Percentiles rank a stretch among this genome's conserved stretches.
Conservation (phyloP, 2,797 vertebrate genomes). For the Acipenser oxyrinchus region DNA sequence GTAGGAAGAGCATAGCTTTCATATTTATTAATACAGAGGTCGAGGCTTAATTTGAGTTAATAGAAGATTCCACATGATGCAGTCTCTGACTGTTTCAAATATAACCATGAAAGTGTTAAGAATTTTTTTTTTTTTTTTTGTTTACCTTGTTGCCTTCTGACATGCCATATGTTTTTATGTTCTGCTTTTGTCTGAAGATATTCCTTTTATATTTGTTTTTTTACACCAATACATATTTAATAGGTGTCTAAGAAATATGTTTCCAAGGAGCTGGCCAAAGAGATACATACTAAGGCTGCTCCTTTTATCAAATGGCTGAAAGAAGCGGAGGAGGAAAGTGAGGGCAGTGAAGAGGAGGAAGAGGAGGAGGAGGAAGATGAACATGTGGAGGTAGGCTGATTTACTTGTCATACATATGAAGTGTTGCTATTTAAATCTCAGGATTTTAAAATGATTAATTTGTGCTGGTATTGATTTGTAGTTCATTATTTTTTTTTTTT, state of each 20-base stretch:
- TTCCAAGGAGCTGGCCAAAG: slow-evolving; percentile 96
- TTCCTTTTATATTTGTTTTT: too few species aligned
- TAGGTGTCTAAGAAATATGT: slow-evolving; percentile 96
- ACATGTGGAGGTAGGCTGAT: slow-evolving; percentile 47
- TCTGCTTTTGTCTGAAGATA: too few species aligned
- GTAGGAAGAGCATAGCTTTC: too few species aligned
- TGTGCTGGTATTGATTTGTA: neutral
- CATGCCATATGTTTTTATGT: too few species aligned
- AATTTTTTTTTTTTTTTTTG: too few species aligned
- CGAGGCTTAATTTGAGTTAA: too few species aligned
- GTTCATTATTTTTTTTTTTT: neutral
- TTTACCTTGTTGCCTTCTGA: too few species aligned
- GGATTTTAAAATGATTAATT: neutral
- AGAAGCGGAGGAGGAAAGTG: slow-evolving; percentile 96
- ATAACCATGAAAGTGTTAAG: too few species aligned
- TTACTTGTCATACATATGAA: neutral
- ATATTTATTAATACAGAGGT: too few species aligned
- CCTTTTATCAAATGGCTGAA: slow-evolving; percentile 97
- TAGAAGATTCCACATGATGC: too few species aligned
- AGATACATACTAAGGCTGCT: slow-evolving; percentile 91
- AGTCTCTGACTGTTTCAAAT: too few species aligned
- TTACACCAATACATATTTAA: too few species aligned
- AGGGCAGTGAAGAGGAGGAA: slow-evolving; percentile 78
- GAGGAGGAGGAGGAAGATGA: slow-evolving; percentile 70
- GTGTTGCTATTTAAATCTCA: neutral